These are phyloP conservation scores for Lepas anatifera DNA, from an alignment of 2,888 invertebrate species.

Conservation along the genomic window DNA sequence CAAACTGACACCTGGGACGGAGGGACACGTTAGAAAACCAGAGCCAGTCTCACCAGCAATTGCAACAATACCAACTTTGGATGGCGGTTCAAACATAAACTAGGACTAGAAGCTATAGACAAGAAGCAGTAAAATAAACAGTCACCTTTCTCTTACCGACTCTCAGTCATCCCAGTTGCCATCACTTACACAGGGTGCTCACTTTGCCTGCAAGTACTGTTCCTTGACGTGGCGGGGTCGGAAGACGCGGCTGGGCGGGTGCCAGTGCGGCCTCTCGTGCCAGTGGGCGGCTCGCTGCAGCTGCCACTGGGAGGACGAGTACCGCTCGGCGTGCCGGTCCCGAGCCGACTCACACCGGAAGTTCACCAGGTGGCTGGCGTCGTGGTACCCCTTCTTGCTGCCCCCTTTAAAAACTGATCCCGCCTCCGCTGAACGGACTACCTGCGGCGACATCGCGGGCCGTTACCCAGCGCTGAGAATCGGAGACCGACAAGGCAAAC, in stretches of 20 bases:
- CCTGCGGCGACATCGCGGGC: background rate
- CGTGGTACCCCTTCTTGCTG: background rate
- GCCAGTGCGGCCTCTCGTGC: background rate
- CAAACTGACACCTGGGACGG: constrained; percentile 90
- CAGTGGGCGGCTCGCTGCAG: background rate
- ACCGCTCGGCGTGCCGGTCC: background rate
- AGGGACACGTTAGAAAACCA: no score
- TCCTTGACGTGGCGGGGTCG: constrained; percentile 57
- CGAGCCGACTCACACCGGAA: background rate
- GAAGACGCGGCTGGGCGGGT: background rate
- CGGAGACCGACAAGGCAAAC: background rate
- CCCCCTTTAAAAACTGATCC: background rate
- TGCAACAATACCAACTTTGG: no score
- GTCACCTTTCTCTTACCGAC: no score
- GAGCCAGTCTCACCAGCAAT: no score
- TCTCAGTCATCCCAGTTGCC: no score
- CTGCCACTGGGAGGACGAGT: background rate
- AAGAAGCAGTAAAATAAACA: no score
- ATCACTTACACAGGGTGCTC: no score
- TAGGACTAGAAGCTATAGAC: no score
- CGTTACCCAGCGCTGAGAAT: no score
- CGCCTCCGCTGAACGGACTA: background rate
- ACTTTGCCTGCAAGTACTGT: constrained; percentile 89
- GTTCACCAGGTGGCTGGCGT: constrained; percentile 1
- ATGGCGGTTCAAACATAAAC: no score